Base-by-base conservation (phyloP, 2,888 invertebrate species). In the Operophtera brumata region DNA sequence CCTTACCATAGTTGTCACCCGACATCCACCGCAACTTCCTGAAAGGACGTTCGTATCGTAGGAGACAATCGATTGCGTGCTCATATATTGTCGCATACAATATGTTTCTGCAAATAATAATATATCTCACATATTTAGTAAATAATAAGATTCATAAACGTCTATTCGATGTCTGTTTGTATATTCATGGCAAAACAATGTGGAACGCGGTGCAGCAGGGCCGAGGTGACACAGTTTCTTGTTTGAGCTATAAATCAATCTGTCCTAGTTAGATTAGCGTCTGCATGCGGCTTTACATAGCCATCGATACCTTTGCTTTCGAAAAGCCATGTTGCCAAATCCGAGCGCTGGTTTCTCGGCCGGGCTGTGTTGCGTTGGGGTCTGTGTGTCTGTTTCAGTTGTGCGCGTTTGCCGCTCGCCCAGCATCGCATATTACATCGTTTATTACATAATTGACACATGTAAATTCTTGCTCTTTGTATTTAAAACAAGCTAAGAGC, bases 211-310 rank as follows among this genome's bases (percentile, higher is more conserved):
- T 78, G 78, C 75, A 78, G 71, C 78, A 82, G 81, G 82, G 80
- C 85, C 82, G 86, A 85, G 84, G 84, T 82, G 86, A 83, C 85
- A 86, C 82, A 81, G 84, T 86, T 87, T 86, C 84, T 84, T 80
- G 81, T 83, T 84, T 76, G 73, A 82, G 78, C 78, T 84, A 80
- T 87, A 86, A 89, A 85, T 86, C 83, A 84, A 82, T 84, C 77
- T 79, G 86, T 81, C 82, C 85, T 74, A 83, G 84, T 82, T 87
- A 84, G 83, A 86, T 85, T 82, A 84, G 75, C 71, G 77, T 82
- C 76, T 80, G 71, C 75, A 78, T 77, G 73, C 73, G 66, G 68
- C 69, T 75, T 76, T 78, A 72, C 77, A 75, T 68, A 71, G 73
- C 64, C 72, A 73, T 77, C 73, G 75, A 78, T 78, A 77, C 78